Conservation (phyloP, 2,888 invertebrate species). For the Melitaea athalia region DNA sequence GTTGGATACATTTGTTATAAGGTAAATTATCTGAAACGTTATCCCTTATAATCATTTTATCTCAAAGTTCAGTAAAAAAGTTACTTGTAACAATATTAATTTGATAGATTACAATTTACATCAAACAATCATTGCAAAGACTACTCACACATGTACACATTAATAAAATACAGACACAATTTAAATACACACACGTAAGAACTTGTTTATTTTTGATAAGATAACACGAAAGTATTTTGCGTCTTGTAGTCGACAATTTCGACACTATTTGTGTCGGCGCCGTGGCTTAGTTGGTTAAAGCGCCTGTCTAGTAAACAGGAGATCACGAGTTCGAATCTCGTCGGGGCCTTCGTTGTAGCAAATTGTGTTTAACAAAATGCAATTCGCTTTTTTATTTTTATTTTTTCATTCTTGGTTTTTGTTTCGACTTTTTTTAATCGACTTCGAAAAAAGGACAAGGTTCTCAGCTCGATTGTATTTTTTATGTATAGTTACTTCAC, state of each 20-base stretch:
- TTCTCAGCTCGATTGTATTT: too few species aligned
- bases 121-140: background rate
- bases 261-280: conserved; percentile 63
- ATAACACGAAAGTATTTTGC: conserved; percentile 7
- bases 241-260: conserved; percentile 23
- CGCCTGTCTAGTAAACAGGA: conserved; percentile 81
- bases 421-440: too few species aligned
- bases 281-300: conserved; percentile 90
- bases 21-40: too few species aligned
- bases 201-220: conserved; percentile 9
- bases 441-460: too few species aligned
- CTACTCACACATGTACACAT: background rate
- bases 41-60: too few species aligned
- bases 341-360: conserved; percentile 59
- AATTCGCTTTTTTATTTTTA: background rate
- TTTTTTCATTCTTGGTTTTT: conserved; percentile 6
- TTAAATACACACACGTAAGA: background rate
- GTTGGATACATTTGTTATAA: too few species aligned
- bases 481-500: too few species aligned
- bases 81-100: too few species aligned
- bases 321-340: conserved; percentile 79
- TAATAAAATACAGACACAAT: background rate
- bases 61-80: too few species aligned
- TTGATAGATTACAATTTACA: too few species aligned
- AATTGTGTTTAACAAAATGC: too few species aligned